phyloP scores from a whole-genome alignment of 2,888 invertebrate genomes.

The Tipula confusa region DNA sequence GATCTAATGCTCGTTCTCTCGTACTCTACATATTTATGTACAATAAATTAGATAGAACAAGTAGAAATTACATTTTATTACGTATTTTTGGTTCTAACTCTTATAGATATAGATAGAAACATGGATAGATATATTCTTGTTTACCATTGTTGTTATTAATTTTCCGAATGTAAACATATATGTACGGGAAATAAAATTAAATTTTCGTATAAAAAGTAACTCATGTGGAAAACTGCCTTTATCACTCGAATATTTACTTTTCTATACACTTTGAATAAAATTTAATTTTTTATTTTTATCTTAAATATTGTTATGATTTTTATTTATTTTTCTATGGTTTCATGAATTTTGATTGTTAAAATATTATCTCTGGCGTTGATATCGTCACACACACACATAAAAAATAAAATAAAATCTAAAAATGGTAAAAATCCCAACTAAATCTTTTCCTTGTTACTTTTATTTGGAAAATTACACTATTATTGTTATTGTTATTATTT shows the following conservation, averaged over 20 bases:
- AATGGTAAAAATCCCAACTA: background rate
- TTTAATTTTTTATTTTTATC: background rate
- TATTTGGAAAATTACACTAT: constrained; percentile 5
- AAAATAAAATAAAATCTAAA: background rate
- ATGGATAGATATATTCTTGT: background rate
- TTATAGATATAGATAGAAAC: too few species aligned
- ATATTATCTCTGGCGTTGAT: constrained; percentile 20
- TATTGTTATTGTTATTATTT: too few species aligned
- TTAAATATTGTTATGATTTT: background rate
- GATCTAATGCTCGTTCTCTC: background rate
- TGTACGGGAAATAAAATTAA: background rate
- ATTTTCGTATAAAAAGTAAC: background rate
- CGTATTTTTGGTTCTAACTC: background rate
- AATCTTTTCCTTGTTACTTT: background rate
- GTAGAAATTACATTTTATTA: background rate
- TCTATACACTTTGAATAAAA: background rate
- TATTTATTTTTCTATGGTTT: constrained; percentile 3
- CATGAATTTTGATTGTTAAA: constrained; percentile 20
- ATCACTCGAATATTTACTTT: background rate
- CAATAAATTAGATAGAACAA: background rate
- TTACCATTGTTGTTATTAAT: background rate
- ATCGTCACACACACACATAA: background rate
- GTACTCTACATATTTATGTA: background rate
- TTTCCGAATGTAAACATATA: background rate
- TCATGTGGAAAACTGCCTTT: background rate